phyloP scores from a whole-genome alignment of 2,113 vertebrate species.

The Echinops telfairi region DNA sequence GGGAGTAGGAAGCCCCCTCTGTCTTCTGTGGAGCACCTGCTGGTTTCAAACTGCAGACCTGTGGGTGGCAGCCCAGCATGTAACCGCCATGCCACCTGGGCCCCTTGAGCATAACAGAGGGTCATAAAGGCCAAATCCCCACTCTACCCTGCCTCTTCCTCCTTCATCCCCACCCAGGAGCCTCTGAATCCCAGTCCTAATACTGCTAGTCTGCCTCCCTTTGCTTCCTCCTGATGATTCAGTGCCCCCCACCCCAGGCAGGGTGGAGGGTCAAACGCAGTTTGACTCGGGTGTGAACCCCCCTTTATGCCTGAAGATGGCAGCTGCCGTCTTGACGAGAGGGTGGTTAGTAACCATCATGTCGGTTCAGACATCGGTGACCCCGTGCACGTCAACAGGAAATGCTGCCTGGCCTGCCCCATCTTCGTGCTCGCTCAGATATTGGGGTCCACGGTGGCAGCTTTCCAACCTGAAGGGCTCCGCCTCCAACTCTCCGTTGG shows the following conservation, averaged over 20 bases:
- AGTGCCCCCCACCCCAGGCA: rapidly evolving
- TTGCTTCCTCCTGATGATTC: background rate
- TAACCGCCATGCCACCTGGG: too few species aligned
- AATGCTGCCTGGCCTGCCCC: background rate
- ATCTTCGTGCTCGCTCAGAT: background rate
- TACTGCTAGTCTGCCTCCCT: rapidly evolving
- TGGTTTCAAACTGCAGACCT: background rate
- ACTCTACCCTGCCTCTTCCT: background rate
- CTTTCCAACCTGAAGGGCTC: background rate
- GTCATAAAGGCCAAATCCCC: background rate
- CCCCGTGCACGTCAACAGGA: background rate
- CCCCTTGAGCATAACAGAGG: background rate
- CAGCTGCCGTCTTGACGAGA: background rate
- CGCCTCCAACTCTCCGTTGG: background rate
- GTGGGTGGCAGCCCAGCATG: too few species aligned
- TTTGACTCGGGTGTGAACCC: background rate
- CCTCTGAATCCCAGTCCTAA: background rate
- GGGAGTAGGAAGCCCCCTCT: too few species aligned
- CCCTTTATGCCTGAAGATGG: background rate
- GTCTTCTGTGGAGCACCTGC: background rate
- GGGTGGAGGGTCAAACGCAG: background rate
- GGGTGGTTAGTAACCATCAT: background rate
- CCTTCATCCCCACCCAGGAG: too few species aligned
- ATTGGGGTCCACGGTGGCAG: background rate
- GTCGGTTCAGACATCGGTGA: background rate